phyloP scores from a whole-genome alignment of 2,888 invertebrate genomes.

The Phortica okadai region DNA sequence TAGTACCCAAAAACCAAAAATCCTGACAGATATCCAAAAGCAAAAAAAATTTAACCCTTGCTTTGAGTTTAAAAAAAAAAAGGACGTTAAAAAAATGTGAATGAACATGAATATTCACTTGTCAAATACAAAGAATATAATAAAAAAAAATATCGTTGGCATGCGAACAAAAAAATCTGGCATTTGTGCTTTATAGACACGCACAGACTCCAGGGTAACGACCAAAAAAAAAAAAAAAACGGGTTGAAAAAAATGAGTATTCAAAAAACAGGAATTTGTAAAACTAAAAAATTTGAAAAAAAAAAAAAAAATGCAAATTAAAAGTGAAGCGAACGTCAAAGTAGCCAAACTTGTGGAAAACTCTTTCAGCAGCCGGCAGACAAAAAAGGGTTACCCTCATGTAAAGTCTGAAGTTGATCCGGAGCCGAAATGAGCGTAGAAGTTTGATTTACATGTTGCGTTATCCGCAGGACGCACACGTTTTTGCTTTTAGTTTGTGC shows the following conservation, averaged over 20 bases:
- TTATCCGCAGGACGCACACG: constrained; percentile 60
- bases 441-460: constrained; percentile 17
- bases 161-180: constrained; percentile 49
- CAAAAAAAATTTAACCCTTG: constrained; percentile 69
- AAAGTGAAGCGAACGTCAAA: constrained; percentile 55
- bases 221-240: constrained; percentile 34
- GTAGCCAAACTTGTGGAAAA: constrained; percentile 58
- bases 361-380: constrained; percentile 56
- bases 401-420: not conserved
- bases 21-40: constrained; percentile 53
- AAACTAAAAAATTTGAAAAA: constrained; percentile 40
- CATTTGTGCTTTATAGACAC: constrained; percentile 54
- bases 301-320: constrained; percentile 74
- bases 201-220: constrained; percentile 13
- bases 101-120: constrained; percentile 76
- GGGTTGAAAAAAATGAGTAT: constrained; percentile 57
- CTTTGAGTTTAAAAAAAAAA: constrained; percentile 43
- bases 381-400: constrained; percentile 70
- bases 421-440: not conserved
- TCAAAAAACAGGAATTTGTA: constrained; percentile 51
- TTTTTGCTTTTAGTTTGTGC: constrained; percentile 46
- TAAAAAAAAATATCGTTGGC: constrained; percentile 16
- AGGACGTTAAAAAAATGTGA: constrained; percentile 24
- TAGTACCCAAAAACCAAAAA: constrained; percentile 46
- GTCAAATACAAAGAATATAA: constrained; percentile 65